Percentiles rank a stretch among this genome's conserved stretches.
These are phyloP conservation scores for Numenius phaeopus DNA, from an alignment of 2,797 vertebrate genomes.

Conservation along the genomic window DNA sequence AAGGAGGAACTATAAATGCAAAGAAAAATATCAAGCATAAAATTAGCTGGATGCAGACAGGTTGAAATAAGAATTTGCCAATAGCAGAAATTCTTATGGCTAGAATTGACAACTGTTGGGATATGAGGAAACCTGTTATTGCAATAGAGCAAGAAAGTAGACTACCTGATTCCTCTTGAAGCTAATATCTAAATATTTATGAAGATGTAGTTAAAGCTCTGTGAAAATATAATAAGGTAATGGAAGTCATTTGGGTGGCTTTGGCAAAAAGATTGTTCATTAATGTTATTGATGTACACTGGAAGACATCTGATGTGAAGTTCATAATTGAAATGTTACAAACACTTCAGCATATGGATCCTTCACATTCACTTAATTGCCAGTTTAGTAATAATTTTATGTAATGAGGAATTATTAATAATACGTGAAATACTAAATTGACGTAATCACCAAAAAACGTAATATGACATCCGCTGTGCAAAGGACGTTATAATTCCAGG, in stretches of 20 bases:
- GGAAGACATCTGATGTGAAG: conserved; percentile 79
- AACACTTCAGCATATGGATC: conserved; percentile 84
- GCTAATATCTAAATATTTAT: conserved; percentile 43
- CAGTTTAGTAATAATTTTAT: conserved; percentile 87
- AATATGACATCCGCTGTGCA: conserved; percentile 75
- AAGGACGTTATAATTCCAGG: conserved; percentile 74
- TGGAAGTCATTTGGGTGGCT: conserved; percentile 57
- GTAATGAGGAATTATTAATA: conserved; percentile 86
- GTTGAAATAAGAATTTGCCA: neutral
- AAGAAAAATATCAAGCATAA: neutral
- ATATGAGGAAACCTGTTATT: neutral
- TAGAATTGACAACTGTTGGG: neutral
- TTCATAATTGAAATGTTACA: conserved; percentile 84
- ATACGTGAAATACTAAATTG: conserved; percentile 83
- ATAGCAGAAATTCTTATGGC: neutral
- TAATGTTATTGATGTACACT: conserved; percentile 74
- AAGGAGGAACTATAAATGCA: neutral
- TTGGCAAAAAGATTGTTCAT: conserved; percentile 73
- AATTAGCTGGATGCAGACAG: neutral
- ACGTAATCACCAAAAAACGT: conserved; percentile 79
- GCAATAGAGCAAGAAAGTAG: neutral
- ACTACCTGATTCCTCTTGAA: neutral
- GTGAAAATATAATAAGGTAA: conserved; percentile 44
- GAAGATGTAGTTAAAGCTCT: conserved; percentile 34
- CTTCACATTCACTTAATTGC: conserved; percentile 85